These are phyloP conservation scores for Leucophenga varia DNA, from an alignment of 1,140 invertebrate species.

Conservation along the genomic window DNA sequence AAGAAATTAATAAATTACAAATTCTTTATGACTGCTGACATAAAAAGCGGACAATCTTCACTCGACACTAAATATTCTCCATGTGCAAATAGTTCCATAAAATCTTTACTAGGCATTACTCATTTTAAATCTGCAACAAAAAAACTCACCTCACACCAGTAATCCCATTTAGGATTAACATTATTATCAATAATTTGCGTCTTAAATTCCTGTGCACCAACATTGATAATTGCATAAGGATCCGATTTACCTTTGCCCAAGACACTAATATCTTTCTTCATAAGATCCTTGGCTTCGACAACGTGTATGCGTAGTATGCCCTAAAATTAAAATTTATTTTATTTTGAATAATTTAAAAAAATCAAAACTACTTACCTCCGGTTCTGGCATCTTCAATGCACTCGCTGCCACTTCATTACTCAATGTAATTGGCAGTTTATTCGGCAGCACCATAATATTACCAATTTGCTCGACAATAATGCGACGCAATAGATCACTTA, in stretches of 20 bases:
- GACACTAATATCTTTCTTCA: slow-evolving; percentile 88
- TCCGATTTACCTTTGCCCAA: slow-evolving; percentile 94
- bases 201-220: slow-evolving; percentile 85
- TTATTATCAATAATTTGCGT: slow-evolving; percentile 89
- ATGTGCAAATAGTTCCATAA: no score
- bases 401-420: slow-evolving; percentile 77
- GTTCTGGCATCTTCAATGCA: slow-evolving; percentile 81
- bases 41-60: no score
- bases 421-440: slow-evolving; percentile 86
- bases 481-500: slow-evolving; percentile 84
- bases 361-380: slow-evolving; percentile 80
- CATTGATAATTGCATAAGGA: slow-evolving; percentile 85
- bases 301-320: slow-evolving; percentile 84
- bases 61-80: no score
- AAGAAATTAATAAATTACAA: no score
- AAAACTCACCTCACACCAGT: slow-evolving; percentile 87
- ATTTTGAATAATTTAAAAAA: no score
- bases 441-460: slow-evolving; percentile 88
- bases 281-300: slow-evolving; percentile 89
- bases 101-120: no score
- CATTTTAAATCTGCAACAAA: no score
- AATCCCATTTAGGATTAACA: slow-evolving; percentile 92
- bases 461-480: slow-evolving; percentile 89
- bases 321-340: no score
- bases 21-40: no score